phyloP scores from a whole-genome alignment of 2,113 vertebrate species.

The Chlorocebus sabaeus region DNA sequence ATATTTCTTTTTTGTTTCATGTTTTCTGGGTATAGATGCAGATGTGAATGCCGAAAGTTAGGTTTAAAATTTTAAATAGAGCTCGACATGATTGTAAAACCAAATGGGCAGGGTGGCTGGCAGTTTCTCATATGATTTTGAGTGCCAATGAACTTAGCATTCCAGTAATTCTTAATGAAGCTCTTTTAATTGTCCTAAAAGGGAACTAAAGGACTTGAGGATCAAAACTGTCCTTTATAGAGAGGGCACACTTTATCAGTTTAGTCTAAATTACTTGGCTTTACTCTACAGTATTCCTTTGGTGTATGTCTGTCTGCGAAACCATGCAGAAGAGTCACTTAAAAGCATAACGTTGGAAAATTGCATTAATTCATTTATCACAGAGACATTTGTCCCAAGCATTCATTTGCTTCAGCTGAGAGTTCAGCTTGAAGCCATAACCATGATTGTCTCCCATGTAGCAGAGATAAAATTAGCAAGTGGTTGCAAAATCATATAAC shows the following conservation, averaged over 20 bases:
- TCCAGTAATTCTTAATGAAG: conserved; percentile 81
- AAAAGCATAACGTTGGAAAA: conserved; percentile 67
- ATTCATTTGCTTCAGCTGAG: conserved; percentile 69
- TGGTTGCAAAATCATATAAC: conserved; percentile 63
- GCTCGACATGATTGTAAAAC: conserved; percentile 75
- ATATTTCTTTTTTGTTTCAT: background rate
- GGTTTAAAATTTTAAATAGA: conserved; percentile 81
- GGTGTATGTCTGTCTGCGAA: conserved; percentile 72
- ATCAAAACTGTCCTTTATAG: conserved; percentile 80
- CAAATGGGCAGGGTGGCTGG: conserved; percentile 49
- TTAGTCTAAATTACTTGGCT: conserved; percentile 79
- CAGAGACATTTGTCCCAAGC: conserved; percentile 72
- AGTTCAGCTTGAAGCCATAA: conserved; percentile 74
- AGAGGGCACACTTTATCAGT: conserved; percentile 75
- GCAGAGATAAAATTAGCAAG: conserved; percentile 65
- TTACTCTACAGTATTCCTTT: conserved; percentile 68
- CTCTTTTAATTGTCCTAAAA: conserved; percentile 83
- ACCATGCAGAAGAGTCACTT: conserved; percentile 71
- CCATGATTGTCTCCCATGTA: conserved; percentile 56
- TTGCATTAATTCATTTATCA: conserved; percentile 58
- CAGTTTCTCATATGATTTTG: conserved; percentile 59
- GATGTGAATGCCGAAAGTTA: conserved; percentile 84
- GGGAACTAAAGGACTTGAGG: conserved; percentile 67
- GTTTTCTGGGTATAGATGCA: conserved; percentile 74
- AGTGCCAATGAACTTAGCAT: conserved; percentile 79